phyloP scores from a whole-genome alignment of 1,140 invertebrate genomes.

The Belonocnema kinseyi region DNA sequence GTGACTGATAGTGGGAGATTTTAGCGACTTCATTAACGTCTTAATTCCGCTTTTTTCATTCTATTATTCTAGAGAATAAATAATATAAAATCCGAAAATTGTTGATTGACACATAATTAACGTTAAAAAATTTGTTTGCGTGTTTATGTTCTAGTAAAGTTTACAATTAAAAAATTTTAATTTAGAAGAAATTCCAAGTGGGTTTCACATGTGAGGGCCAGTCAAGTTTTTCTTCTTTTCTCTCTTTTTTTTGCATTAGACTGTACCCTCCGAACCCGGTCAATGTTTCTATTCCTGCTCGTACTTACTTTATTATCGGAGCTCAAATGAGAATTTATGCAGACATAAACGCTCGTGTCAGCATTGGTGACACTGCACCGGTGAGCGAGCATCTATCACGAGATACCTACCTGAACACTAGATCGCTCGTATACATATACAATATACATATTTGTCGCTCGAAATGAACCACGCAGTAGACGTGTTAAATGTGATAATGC shows the following conservation, averaged over 20 bases:
- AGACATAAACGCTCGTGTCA: constrained; percentile 72
- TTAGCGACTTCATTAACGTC: too few species aligned
- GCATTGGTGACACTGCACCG: constrained; percentile 60
- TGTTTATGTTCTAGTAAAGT: too few species aligned
- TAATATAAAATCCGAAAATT: too few species aligned
- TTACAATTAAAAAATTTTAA: too few species aligned
- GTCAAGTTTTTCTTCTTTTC: neutral
- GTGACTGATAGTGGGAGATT: too few species aligned
- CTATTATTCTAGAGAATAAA: too few species aligned
- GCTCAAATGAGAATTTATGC: constrained; percentile 74
- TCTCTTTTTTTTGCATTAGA: constrained; percentile 49
- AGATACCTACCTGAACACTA: constrained; percentile 50
- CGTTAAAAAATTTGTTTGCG: too few species aligned
- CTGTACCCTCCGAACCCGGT: constrained; percentile 57
- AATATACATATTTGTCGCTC: constrained; percentile 9
- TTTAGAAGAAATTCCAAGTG: too few species aligned
- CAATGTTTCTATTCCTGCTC: constrained; percentile 61
- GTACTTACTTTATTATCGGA: constrained; percentile 72
- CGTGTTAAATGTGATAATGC: constrained; percentile 28
- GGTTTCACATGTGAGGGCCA: neutral
- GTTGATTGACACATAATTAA: too few species aligned
- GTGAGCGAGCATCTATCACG: constrained; percentile 62
- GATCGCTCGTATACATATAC: neutral
- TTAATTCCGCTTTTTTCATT: too few species aligned
- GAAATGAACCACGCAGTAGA: constrained; percentile 3